Evolutionary conservation across 2,888 invertebrate genomes (phyloP), one percentile per base, ranked within the genome.

Genomic region (Drymonia ruficornis): DNA sequence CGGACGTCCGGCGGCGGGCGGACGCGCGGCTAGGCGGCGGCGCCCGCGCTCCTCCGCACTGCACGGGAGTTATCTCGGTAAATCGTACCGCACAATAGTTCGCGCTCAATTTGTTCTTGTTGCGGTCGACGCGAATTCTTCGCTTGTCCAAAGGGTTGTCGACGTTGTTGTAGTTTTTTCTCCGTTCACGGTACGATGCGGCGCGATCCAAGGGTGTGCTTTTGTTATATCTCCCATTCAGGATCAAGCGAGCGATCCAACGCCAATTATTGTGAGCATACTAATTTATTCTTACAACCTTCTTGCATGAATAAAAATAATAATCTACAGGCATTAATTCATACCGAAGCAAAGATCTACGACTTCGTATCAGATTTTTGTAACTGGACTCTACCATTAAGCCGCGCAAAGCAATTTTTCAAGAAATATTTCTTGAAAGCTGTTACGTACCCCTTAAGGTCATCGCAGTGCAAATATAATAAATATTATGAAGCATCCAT

Each of bases 91-190:
- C 89, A 89, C 89, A 90, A 91, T 90, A 88, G 88, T 89, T 89
- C 83, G 84, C 85, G 84, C 83, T 90, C 87, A 91, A 91, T 91
- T 91, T 92, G 91, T 87, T 92, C 90, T 91, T 92, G 84, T 91
- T 92, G 90, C 86, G 84, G 85, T 88, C 85, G 85, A 83, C 74
- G 87, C 84, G 83, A 89, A 89, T 90, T 90, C 91, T 89, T 87
- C 77, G 86, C 87, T 89, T 85, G 86, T 89, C 84, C 83, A 78
- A 83, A 85, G 86, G 85, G 83, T 75, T 81, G 81, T 77, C 72
- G 72, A 71, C 58, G 81, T 81, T 80, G 83, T 85, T 72, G 83
- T 86, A 84, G 82, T 89, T 89, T 89, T 89, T 90, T 89, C 83
- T 81, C 73, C 54, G 70, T 74, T 79, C 78, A 79, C 73, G 77